Evolutionary conservation across 2,888 invertebrate genomes (phyloP), one percentile per base, ranked within the genome.

Genomic region (Sphaerophoria taeniata): DNA sequence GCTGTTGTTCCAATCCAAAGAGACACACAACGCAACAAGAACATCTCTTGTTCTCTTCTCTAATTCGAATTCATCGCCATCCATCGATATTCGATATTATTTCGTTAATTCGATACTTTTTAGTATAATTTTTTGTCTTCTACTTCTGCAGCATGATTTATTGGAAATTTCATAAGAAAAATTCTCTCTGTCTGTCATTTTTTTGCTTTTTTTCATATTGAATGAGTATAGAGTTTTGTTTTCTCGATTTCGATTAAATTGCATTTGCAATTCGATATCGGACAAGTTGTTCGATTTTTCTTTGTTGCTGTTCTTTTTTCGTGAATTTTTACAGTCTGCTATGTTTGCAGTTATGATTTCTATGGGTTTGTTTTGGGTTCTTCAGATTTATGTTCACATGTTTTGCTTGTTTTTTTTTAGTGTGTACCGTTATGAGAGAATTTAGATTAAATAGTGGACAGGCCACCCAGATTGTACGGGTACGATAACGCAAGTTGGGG

Each of bases 31-130:
- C 65, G 47, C 45, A 67, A 47, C 43, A 24, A 36, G 43, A 56
- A 34, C n/a, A 36, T 34, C 49, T 33, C 56, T 47, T 51, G 53
- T 53, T 69, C 36, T 51, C 63, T 53, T 69, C 36, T 43, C 76
- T 76, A 65, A 85, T 76, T 85, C 81, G 81, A 74, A 85, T 81
- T 56, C 84, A 67, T 24, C 24, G 24, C 2, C 24, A 24, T 84
- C 79, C 79, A 55, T 75, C 85, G 76, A 83, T 82, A 90, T 89
- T 87, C 88, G 90, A 90, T 90, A 90, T 89, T 90, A 90, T 90
- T 90, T 89, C 88, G 90, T 89, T 90, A 90, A 90, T 89, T 90
- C 89, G 90, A 90, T 90, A 90, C 90, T 90, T 90, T 90, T 88
- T 69, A 73, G 82, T 82, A 79, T 75, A 79, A 33, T 70, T 70